These are phyloP conservation scores for Ictalurus furcatus DNA, from an alignment of 2,113 vertebrate genomes.

Conservation along the genomic window DNA sequence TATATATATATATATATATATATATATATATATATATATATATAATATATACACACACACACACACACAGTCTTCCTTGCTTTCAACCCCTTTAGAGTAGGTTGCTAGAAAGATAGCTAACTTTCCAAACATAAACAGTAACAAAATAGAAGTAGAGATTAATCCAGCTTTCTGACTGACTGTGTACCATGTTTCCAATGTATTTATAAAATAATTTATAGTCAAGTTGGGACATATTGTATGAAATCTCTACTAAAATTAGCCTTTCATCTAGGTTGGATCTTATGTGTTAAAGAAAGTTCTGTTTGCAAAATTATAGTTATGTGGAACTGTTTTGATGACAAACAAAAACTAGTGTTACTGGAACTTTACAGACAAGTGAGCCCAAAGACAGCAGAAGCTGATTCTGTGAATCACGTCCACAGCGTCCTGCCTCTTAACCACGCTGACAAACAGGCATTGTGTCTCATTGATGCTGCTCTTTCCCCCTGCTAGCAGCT, in stretches of 20 bases:
- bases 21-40: too few relatives aligned
- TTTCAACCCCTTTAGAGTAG: too few relatives aligned
- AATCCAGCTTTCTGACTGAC: neutral
- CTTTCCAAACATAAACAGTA: neutral
- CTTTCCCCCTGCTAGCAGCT: slow-evolving; percentile 19
- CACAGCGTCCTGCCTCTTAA: neutral
- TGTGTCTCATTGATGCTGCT: slow-evolving; percentile 5
- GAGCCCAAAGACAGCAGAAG: neutral
- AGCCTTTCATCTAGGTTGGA: neutral
- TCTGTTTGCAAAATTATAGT: neutral
- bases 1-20: too few relatives aligned
- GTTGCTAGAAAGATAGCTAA: neutral
- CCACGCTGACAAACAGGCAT: neutral
- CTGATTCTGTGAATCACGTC: neutral
- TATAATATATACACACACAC: too few relatives aligned
- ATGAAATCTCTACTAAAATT: neutral
- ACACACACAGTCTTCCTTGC: too few relatives aligned
- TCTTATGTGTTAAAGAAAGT: neutral
- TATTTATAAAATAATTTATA: neutral
- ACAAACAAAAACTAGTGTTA: neutral
- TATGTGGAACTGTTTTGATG: neutral
- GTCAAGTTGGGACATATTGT: neutral
- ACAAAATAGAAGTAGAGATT: neutral
- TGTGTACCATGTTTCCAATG: neutral
- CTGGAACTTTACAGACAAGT: neutral